These are phyloP conservation scores for Agelaius tricolor DNA, from an alignment of 2,113 vertebrate genomes.

Conservation along the genomic window DNA sequence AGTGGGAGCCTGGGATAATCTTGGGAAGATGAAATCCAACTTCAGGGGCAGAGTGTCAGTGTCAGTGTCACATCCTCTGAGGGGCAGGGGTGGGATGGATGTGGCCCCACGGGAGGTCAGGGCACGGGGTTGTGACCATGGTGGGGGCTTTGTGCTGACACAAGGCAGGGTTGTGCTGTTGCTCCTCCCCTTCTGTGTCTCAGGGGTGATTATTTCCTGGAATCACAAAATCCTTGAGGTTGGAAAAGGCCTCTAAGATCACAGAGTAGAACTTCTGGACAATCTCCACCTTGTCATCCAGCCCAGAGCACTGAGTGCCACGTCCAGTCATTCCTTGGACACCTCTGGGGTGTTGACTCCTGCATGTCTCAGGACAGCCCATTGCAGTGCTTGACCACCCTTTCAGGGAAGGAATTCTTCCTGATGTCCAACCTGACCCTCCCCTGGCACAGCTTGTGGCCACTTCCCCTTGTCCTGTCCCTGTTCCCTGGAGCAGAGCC, in stretches of 20 bases:
- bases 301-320: background rate
- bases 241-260: background rate
- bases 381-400: background rate
- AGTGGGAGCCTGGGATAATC: background rate
- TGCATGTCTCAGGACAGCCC: background rate
- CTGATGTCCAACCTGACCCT: accelerated
- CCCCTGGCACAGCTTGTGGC: accelerated
- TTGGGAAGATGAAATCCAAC: background rate
- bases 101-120: accelerated
- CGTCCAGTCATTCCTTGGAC: accelerated
- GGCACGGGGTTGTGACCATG: accelerated
- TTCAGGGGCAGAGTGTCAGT: accelerated
- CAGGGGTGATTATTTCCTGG: background rate
- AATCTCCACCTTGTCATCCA: background rate
- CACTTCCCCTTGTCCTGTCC: accelerated
- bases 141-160: background rate
- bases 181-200: background rate
- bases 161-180: background rate
- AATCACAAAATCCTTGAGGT: background rate
- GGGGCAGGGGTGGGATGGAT: background rate
- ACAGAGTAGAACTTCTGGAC: background rate
- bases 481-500: background rate
- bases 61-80: background rate
- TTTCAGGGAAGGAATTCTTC: background rate
- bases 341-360: background rate